Evolutionary conservation across 2,888 invertebrate genomes (phyloP).

Genomic region (Drosophila mettleri): DNA sequence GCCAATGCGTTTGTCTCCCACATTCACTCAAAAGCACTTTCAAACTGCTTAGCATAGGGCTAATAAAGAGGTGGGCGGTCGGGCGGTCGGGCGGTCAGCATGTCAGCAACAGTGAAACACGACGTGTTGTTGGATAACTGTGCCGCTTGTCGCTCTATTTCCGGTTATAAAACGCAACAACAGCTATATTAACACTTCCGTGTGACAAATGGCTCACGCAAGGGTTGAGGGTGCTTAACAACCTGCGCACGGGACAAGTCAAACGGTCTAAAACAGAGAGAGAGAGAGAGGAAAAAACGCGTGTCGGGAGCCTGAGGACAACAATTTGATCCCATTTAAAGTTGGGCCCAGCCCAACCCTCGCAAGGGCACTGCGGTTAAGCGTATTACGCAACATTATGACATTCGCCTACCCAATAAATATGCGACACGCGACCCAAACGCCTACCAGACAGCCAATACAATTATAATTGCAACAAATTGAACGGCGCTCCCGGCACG

Average conservation of each 20-base stretch:
- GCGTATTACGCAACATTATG: conserved; percentile 79
- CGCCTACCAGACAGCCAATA: conserved; percentile 64
- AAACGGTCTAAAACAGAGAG: conserved; percentile 58
- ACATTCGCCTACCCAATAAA: conserved; percentile 54
- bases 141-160: conserved; percentile 61
- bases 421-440: conserved; percentile 62
- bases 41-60: conserved; percentile 73
- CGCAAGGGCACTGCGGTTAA: conserved; percentile 61
- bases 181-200: conserved; percentile 68
- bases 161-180: conserved; percentile 72
- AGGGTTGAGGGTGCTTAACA: conserved; percentile 71
- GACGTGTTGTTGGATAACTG: conserved; percentile 51
- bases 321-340: conserved; percentile 64
- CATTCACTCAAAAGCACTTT: conserved; percentile 50
- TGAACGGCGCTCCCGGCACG: conserved; percentile 84
- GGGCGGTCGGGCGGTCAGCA: conserved; percentile 14
- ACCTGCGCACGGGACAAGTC: conserved; percentile 76
- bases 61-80: conserved; percentile 60
- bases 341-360: conserved; percentile 13
- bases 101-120: conserved; percentile 18
- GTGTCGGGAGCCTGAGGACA: conserved; percentile 58
- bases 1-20: conserved; percentile 42
- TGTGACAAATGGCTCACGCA: conserved; percentile 55
- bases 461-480: conserved; percentile 85
- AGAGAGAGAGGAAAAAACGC: conserved; percentile 47